A percentile compares a stretch with the other conserved stretches of the same genome.
phyloP scores from a whole-genome alignment of 2,113 vertebrate species.

The Empidonax alnorum region DNA sequence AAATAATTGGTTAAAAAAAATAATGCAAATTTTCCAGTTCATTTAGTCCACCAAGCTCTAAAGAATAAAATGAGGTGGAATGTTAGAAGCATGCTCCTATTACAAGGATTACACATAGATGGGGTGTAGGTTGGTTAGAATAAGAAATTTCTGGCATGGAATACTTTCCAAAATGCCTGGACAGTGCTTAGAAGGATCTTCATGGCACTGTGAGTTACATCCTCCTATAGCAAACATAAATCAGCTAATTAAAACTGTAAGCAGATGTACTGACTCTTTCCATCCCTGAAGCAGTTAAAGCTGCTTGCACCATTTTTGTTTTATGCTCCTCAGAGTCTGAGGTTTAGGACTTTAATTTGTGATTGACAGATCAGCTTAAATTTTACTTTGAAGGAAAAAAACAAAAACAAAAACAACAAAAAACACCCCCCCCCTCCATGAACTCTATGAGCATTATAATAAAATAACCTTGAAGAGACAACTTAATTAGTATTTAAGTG shows the following conservation, averaged over 20 bases:
- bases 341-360: conserved; percentile 33
- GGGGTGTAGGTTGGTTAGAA: background rate
- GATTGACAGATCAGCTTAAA: conserved; percentile 49
- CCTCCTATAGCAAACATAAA: background rate
- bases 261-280: background rate
- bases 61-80: background rate
- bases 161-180: background rate
- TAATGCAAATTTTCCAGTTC: background rate
- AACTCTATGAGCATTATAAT: conserved; percentile 14
- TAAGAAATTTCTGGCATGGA: background rate
- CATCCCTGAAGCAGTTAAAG: conserved; percentile 6
- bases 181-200: background rate
- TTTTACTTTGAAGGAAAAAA: conserved; percentile 15
- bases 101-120: background rate
- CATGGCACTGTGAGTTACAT: background rate
- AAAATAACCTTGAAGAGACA: conserved; percentile 70
- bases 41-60: background rate
- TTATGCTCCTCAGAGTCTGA: background rate
- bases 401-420: background rate
- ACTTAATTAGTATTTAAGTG: conserved; percentile 73
- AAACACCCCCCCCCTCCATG: too few species aligned
- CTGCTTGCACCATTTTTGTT: background rate
- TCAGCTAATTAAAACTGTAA: background rate
- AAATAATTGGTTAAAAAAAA: background rate
- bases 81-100: background rate